phyloP scores from a whole-genome alignment of 2,888 invertebrate genomes.

The Fissipunctia ypsillon region DNA sequence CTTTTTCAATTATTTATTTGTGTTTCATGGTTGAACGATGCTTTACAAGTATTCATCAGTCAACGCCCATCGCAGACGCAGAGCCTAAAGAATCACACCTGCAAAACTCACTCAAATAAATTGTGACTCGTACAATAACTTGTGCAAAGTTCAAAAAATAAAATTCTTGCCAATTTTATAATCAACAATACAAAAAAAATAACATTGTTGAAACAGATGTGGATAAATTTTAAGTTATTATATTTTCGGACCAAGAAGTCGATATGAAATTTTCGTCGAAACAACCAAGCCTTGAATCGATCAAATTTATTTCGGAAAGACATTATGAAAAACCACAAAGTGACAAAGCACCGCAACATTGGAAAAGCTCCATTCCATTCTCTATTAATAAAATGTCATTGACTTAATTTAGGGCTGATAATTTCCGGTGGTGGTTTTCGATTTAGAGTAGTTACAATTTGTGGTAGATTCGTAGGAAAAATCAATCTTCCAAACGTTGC shows the following conservation, averaged over 20 bases:
- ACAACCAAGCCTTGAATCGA: conserved; percentile 2
- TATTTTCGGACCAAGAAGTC: background rate
- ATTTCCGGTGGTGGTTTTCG: conserved; percentile 38
- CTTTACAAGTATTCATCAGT: conserved; percentile 44
- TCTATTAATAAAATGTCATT: conserved; percentile 44
- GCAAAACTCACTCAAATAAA: conserved; percentile 23
- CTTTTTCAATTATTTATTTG: conserved; percentile 14
- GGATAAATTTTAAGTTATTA: background rate
- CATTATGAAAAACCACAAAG: conserved; percentile 31
- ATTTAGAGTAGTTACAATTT: conserved; percentile 33
- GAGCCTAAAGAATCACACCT: conserved; percentile 31
- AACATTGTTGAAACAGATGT: background rate
- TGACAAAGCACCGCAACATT: conserved; percentile 19
- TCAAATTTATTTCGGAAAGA: conserved; percentile 9
- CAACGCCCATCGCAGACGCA: conserved; percentile 25
- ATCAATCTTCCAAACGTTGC: background rate
- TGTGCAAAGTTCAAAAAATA: conserved; percentile 1
- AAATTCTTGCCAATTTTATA: background rate
- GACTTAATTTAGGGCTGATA: conserved; percentile 23
- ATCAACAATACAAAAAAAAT: background rate
- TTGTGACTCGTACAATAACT: conserved; percentile 14
- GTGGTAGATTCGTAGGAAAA: conserved; percentile 21
- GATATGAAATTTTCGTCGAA: background rate
- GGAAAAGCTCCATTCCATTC: conserved; percentile 30
- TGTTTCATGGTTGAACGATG: conserved; percentile 39